Conservation (phyloP, 2,113 vertebrate species). For the Typhlomys cinereus region DNA sequence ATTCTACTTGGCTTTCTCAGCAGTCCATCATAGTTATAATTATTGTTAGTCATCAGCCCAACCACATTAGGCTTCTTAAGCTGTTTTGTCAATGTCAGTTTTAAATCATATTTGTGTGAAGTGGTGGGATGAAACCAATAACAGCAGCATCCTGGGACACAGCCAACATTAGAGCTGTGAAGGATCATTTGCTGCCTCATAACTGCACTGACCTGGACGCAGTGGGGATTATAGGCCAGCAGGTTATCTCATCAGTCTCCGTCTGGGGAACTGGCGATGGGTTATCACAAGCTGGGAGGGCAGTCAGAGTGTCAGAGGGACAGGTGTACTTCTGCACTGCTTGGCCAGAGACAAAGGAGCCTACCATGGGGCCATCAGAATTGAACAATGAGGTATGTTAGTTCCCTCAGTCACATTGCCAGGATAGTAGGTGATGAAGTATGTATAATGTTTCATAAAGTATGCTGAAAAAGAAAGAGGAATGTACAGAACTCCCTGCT, state of each 20-base stretch:
- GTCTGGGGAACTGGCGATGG: slow-evolving; percentile 38
- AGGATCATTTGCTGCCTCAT: slow-evolving; percentile 56
- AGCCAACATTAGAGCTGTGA: slow-evolving; percentile 56
- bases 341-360: slow-evolving; percentile 30
- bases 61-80: slow-evolving; percentile 34
- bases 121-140: slow-evolving; percentile 35
- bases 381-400: neutral
- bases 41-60: slow-evolving; percentile 11
- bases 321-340: neutral
- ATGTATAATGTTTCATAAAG: neutral
- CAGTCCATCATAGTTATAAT: slow-evolving; percentile 21
- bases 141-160: slow-evolving; percentile 56
- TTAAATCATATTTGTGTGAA: slow-evolving; percentile 65
- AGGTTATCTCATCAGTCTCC: slow-evolving; percentile 48
- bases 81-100: slow-evolving; percentile 55
- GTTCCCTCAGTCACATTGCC: neutral
- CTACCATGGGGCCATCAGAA: slow-evolving; percentile 14
- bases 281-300: slow-evolving; percentile 64
- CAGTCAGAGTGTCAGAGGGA: slow-evolving; percentile 21
- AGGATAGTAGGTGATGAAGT: neutral
- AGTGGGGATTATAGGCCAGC: slow-evolving; percentile 59
- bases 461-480: neutral
- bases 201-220: slow-evolving; percentile 57
- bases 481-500: neutral
- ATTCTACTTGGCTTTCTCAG: neutral